phyloP scores from a whole-genome alignment of 2,113 vertebrate genomes.

The Rhodinocichla rosea region DNA sequence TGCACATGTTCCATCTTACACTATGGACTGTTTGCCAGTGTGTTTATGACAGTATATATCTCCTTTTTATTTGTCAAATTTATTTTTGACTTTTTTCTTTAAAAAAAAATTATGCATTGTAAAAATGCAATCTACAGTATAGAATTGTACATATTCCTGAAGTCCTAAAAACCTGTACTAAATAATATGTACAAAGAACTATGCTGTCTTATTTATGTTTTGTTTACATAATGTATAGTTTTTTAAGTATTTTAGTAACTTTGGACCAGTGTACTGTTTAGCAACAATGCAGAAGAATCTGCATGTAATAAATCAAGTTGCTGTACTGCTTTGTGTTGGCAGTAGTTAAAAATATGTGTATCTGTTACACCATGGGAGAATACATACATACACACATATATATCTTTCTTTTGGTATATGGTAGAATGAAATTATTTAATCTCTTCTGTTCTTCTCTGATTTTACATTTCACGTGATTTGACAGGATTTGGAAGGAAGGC shows the following conservation, averaged over 20 bases:
- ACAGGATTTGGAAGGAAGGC: not conserved
- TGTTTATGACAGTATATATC: constrained; percentile 56
- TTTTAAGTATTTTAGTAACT: constrained; percentile 92
- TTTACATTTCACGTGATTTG: not conserved
- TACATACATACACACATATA: not conserved
- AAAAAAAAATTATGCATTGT: constrained; percentile 75
- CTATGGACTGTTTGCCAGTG: constrained; percentile 64
- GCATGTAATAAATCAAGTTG: constrained; percentile 84
- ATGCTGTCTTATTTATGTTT: constrained; percentile 91
- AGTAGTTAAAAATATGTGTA: constrained; percentile 36
- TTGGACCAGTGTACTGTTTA: constrained; percentile 88
- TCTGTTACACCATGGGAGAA: not conserved
- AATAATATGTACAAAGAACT: constrained; percentile 79
- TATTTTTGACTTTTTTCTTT: constrained; percentile 68
- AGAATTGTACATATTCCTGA: constrained; percentile 78
- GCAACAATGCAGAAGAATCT: constrained; percentile 83
- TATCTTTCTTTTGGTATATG: not conserved
- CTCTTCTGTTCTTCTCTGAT: not conserved
- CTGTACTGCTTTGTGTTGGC: constrained; percentile 70
- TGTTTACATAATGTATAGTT: constrained; percentile 91
- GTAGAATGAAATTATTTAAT: not conserved
- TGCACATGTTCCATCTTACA: constrained; percentile 67
- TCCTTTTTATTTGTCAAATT: constrained; percentile 68
- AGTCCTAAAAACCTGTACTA: constrained; percentile 75
- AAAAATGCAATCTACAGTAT: constrained; percentile 70